These are phyloP conservation scores for Phrynosoma platyrhinos DNA, from an alignment of 2,113 vertebrate genomes.

Conservation along the genomic window DNA sequence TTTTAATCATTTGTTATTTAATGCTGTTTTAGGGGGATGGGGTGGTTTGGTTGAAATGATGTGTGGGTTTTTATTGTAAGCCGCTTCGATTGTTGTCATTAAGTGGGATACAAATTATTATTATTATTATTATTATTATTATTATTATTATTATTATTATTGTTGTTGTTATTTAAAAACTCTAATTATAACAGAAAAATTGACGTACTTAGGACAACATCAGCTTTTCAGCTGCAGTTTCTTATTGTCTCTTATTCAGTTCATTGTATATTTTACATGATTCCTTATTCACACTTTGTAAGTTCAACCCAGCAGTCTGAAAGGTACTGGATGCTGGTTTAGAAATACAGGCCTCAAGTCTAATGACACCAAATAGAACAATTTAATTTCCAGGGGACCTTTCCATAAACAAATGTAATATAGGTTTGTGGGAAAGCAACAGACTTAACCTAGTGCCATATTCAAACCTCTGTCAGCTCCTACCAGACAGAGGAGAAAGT, in stretches of 20 bases:
- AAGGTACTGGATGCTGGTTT: neutral
- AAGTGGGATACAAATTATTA: no score
- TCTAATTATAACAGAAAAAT: neutral
- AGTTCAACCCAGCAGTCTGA: neutral
- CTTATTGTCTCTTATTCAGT: neutral
- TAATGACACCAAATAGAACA: neutral
- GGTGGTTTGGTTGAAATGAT: no score
- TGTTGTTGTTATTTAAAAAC: conserved; percentile 2
- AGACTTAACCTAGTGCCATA: neutral
- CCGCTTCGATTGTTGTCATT: no score
- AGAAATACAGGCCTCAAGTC: neutral
- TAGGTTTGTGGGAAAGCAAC: conserved; percentile 1
- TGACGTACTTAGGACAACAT: conserved; percentile 7
- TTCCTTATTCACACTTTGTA: neutral
- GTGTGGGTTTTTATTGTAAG: no score
- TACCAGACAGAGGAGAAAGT: neutral
- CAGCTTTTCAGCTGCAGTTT: conserved; percentile 20
- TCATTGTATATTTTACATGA: neutral
- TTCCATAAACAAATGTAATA: neutral
- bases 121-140: no score
- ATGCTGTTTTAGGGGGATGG: no score
- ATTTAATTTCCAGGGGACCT: neutral
- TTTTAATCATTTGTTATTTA: no score
- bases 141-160: no score
- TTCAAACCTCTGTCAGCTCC: no score